phyloP scores from a whole-genome alignment of 1,140 invertebrate genomes.

The Drosophila micromelanica region DNA sequence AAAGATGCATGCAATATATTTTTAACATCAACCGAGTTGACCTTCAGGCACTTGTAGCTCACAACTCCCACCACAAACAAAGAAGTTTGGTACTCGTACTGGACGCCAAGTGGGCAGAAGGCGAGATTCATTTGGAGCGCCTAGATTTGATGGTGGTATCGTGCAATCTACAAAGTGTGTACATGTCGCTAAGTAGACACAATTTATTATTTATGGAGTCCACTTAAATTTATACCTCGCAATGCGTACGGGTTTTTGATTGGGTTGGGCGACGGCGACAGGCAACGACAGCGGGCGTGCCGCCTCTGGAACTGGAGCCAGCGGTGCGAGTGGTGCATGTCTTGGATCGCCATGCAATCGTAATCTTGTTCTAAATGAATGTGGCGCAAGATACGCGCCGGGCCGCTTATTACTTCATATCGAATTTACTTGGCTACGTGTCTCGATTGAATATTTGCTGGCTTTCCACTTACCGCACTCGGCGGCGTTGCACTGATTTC shows the following conservation, averaged over 20 bases:
- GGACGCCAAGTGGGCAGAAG: slow-evolving; percentile 16
- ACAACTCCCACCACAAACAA: not conserved
- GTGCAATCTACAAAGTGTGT: slow-evolving; percentile 60
- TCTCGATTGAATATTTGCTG: slow-evolving; percentile 32
- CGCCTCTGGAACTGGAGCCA: slow-evolving; percentile 26
- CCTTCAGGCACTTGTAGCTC: slow-evolving; percentile 2
- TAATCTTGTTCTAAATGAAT: slow-evolving; percentile 78
- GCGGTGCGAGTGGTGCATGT: slow-evolving; percentile 20
- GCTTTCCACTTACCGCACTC: slow-evolving; percentile 22
- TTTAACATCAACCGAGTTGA: too few relatives aligned
- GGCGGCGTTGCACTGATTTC: slow-evolving; percentile 57
- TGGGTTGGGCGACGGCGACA: slow-evolving; percentile 72
- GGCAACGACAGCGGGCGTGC: slow-evolving; percentile 68
- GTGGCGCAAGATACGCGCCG: slow-evolving; percentile 68
- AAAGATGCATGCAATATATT: too few relatives aligned
- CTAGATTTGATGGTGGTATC: slow-evolving; percentile 34
- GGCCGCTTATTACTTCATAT: slow-evolving; percentile 72
- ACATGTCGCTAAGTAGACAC: slow-evolving; percentile 81
- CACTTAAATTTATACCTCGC: slow-evolving; percentile 56
- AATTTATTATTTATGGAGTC: slow-evolving; percentile 80
- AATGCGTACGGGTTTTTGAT: slow-evolving; percentile 23
- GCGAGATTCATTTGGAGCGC: not conserved
- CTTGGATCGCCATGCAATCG: slow-evolving; percentile 48
- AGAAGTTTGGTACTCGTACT: slow-evolving; percentile 7
- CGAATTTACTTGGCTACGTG: slow-evolving; percentile 73